Conservation (phyloP, 2,797 vertebrate genomes). For the Helicolenus hilgendorfi region DNA sequence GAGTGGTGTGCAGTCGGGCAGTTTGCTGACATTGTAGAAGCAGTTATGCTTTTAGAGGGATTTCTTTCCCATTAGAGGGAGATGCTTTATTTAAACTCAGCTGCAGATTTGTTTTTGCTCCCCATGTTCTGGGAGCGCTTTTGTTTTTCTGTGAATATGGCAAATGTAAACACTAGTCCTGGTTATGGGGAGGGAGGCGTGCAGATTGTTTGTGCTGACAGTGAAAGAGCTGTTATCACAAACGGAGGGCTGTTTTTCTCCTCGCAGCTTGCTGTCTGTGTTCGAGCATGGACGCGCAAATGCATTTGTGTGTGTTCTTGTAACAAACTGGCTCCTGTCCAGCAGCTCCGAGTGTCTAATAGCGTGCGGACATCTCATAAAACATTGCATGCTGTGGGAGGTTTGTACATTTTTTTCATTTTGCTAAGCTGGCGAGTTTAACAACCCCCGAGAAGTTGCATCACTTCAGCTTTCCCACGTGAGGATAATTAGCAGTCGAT, state of each 20-base stretch:
- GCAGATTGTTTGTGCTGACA: constrained; percentile 66
- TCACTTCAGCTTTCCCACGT: constrained; percentile 29
- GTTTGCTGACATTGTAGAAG: constrained; percentile 54
- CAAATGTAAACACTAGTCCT: constrained; percentile 30
- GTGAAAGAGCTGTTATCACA: constrained; percentile 61
- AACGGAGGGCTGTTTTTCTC: constrained; percentile 42
- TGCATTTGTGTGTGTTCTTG: constrained; percentile 30
- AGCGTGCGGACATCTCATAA: constrained; percentile 58
- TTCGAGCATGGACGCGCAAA: constrained; percentile 4
- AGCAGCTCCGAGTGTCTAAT: constrained; percentile 31
- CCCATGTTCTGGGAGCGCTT: constrained; percentile 33
- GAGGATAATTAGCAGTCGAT: constrained; percentile 36
- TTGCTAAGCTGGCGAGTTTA: constrained; percentile 1
- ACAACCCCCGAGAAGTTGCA: constrained; percentile 21
- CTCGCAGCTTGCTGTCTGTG: constrained; percentile 45
- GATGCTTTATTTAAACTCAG: constrained; percentile 65
- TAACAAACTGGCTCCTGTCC: constrained; percentile 53
- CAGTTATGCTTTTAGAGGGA: constrained; percentile 26
- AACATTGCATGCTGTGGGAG: constrained; percentile 47
- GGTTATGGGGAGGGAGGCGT: constrained; percentile 14
- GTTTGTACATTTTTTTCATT: background rate
- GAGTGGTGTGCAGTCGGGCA: background rate
- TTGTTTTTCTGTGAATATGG: constrained; percentile 32
- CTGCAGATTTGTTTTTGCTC: constrained; percentile 66
- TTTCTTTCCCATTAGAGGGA: constrained; percentile 12